Evolutionary conservation across 2,797 vertebrate species (phyloP), one percentile per base, ranked within the genome.

Genomic region (Anomalospiza imberbis): DNA sequence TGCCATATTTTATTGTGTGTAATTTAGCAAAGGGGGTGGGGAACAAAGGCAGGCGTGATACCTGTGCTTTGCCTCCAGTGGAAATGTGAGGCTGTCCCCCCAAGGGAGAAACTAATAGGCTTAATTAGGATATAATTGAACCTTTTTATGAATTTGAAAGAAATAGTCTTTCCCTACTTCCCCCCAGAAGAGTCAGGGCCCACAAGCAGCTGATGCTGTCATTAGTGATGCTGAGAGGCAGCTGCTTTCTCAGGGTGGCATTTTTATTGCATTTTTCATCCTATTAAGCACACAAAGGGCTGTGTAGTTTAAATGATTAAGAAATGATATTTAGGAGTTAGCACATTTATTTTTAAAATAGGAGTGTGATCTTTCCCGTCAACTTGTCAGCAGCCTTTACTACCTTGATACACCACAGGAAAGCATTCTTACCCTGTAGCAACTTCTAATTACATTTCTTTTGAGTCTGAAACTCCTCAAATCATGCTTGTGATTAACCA

Each of bases 361-460:
- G 57, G 91, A 95, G 78, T 72, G 93, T 91, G 78, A 87, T 68
- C 53, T 94, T 93, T 51, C 40, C 18, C 0, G 21, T 62, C 89
- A 82, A n/a, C 70, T 88, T 81, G 55, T 73, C 36, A 10, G 38
- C 91, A 93, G 88, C 34, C 20, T 36, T 40, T 71, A 20, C 74
- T 80, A 74, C 81, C 38, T 55, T 6, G 1, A 62, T 85, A 57
- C 31, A 8, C 40, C 72, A 54, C 2, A 9, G 31, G 36, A 55
- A 72, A 83, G 51, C 28, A 60, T 92, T 89, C 55, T 78, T 48
- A 38, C 13, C 36, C 58, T 17, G 1, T 12, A 42, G 55, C 32
- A 70, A 63, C 62, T 91, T 93, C 58, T 88, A 70, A 93, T 88
- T 83, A 36, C n/a, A 51, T 73, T 93, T 66, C 87, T 85, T 95